Evolutionary conservation across 1,140 invertebrate species (phyloP).

Genomic region (Ooceraea biroi): DNA sequence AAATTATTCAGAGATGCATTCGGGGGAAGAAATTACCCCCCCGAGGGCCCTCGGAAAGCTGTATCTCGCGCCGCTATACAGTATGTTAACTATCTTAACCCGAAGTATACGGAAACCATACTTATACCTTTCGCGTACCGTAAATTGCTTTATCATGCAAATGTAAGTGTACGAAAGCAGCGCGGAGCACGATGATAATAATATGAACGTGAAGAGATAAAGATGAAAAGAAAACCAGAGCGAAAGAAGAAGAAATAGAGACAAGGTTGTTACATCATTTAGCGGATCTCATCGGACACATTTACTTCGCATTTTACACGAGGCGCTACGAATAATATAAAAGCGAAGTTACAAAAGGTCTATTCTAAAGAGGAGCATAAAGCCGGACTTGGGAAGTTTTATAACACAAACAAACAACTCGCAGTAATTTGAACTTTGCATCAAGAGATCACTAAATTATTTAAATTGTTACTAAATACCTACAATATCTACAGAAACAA

Average conservation of each 20-base stretch:
- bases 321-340: slow-evolving; percentile 7
- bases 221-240: not conserved
- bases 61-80: not conserved
- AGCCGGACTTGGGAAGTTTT: not conserved
- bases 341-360: not conserved
- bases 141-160: slow-evolving; percentile 19
- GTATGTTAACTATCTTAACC: slow-evolving; percentile 58
- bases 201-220: not conserved
- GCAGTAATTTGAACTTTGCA: not conserved
- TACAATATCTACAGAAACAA: slow-evolving; percentile 7
- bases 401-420: not conserved
- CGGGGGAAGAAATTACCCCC: slow-evolving; percentile 18
- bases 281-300: not conserved
- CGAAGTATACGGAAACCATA: not conserved
- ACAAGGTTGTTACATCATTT: slow-evolving; percentile 21
- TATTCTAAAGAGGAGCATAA: slow-evolving; percentile 9
- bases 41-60: not conserved
- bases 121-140: not conserved
- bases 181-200: not conserved
- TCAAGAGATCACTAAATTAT: not conserved
- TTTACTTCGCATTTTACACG: slow-evolving; percentile 3
- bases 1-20: slow-evolving; percentile 41
- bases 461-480: not conserved
- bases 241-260: not conserved
- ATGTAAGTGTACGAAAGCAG: not conserved